These are phyloP conservation scores for Serripes groenlandicus DNA, from an alignment of 2,888 invertebrate genomes.

Conservation along the genomic window DNA sequence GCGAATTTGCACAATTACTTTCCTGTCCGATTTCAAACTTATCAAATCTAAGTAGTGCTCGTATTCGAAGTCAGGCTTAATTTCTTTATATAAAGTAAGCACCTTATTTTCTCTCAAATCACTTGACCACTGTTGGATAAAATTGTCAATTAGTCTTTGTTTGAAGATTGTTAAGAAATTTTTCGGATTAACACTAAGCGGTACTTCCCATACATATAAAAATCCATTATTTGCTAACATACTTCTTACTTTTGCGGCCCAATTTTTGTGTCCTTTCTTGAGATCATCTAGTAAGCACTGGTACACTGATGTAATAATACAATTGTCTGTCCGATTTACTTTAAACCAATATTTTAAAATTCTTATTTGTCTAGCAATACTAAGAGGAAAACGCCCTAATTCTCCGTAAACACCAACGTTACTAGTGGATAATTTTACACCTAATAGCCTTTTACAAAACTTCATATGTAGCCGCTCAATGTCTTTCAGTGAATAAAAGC, in stretches of 20 bases:
- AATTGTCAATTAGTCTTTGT: too few relatives aligned
- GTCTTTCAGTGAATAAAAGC: neutral
- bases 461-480: neutral
- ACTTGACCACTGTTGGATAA: too few relatives aligned
- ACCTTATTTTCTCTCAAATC: too few relatives aligned
- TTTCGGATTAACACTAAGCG: too few relatives aligned
- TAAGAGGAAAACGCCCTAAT: neutral
- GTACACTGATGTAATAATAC: neutral
- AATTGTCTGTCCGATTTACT: neutral
- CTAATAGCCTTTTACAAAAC: neutral
- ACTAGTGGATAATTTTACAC: neutral
- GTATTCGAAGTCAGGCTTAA: too few relatives aligned
- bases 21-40: too few relatives aligned
- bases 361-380: neutral
- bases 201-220: too few relatives aligned
- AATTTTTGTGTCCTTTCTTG: neutral
- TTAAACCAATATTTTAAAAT: neutral
- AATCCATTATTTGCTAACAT: too few relatives aligned
- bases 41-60: too few relatives aligned
- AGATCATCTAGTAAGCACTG: neutral
- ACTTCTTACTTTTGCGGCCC: constrained; percentile 1
- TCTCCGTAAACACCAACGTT: neutral
- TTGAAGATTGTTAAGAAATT: too few relatives aligned
- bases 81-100: too few relatives aligned
- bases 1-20: too few relatives aligned